Evolutionary conservation across 2,113 vertebrate genomes (phyloP), one percentile per base, ranked within the genome.

Genomic region (Callithrix jacchus): DNA sequence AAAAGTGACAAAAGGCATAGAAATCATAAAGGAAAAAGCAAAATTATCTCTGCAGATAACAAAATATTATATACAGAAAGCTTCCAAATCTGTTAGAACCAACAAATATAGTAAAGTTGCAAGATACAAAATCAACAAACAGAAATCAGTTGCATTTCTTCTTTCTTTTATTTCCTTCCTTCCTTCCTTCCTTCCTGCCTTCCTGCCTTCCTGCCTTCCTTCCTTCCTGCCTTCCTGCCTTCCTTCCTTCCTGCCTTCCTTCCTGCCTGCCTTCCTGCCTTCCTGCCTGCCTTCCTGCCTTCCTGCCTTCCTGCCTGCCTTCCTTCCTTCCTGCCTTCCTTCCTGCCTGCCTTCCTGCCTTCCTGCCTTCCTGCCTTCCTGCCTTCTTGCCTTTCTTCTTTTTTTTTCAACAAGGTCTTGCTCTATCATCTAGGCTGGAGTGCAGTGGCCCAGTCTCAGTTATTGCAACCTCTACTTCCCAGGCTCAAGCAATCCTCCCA

Each of bases 131-230:
- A 64, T 89, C 8, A 42, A 25, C 80, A 61, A 49, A 18, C 17
- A 71, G 80, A 81, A 88, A 68, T 71, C 54, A 35, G 4, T 74
- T 74, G 20, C 4, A 1, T 37, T 71, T 73, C 61, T 64, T 73
- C 25, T 64, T 13, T 58, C 8, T 12, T 0, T 25, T 3, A 9
- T 18, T 61, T 4, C 10, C 23, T 61, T 12, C 5, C 58, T 30
- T 30, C 0, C 58, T 25, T 5, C 0, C 4, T 30, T 13, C 12
- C 25, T 6, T 2, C 25, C 56, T 58, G 1, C 23, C 23, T 58
- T 8, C 21, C 56, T 1, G 0, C 2, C 23, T 4, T 3, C 14
- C 3, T 17, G 3, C 14, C 2, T 13, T 16, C 1, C 49, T 11
- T 27, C 25, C 11, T 11, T 27, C 4, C 0, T 11, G 4, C 1